A percentile compares a stretch with the other conserved stretches of the same genome.
These are phyloP conservation scores for Nannobrachium achirus DNA, from an alignment of 2,113 vertebrate species.

Conservation along the genomic window DNA sequence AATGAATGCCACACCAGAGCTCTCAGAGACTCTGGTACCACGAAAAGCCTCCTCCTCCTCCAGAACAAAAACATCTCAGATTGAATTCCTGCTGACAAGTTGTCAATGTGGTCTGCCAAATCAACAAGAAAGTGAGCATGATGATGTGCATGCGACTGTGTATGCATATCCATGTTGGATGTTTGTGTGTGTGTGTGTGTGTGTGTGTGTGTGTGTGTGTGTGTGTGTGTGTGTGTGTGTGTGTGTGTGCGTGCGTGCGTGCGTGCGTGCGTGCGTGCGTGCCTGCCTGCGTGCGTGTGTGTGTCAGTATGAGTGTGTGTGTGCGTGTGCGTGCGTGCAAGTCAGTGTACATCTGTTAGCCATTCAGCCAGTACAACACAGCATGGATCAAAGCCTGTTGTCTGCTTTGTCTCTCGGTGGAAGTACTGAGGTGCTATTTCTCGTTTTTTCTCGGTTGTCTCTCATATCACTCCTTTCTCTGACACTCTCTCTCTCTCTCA, in stretches of 20 bases:
- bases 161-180: background rate
- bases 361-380: constrained; percentile 40
- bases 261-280: too few relatives aligned
- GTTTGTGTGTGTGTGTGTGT: background rate
- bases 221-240: background rate
- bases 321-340: background rate
- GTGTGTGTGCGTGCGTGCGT: background rate
- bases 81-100: too few relatives aligned
- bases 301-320: background rate
- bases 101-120: too few relatives aligned
- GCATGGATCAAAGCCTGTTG: constrained; percentile 14
- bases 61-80: too few relatives aligned
- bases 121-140: too few relatives aligned
- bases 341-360: constrained; percentile 46
- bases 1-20: too few relatives aligned
- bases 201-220: background rate
- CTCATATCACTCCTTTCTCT: background rate
- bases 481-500: background rate
- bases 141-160: too few relatives aligned
- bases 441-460: background rate
- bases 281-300: background rate
- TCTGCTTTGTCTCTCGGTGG: constrained; percentile 8
- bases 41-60: too few relatives aligned
- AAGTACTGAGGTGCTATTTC: background rate
- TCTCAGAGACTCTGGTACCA: too few relatives aligned